Base-by-base conservation (phyloP, 2,888 invertebrate species). In the Cerastis rubricosa region DNA sequence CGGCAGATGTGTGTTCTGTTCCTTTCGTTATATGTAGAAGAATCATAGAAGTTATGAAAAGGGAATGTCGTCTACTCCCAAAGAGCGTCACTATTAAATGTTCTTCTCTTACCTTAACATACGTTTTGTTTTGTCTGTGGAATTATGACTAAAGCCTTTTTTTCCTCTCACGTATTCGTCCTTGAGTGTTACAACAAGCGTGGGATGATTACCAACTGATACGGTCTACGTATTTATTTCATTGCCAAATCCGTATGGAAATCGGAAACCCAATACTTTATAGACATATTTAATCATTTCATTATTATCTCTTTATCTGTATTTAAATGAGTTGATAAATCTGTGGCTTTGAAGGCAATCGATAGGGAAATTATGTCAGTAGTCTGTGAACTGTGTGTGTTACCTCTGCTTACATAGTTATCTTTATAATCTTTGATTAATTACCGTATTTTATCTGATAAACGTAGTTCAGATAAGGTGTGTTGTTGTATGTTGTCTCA, bases 381-480 rank as follows among this genome's bases (percentile, higher is more conserved):
- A 35, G 65, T 65, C 54, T 59, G 35, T 71, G 67, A 63, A 61
- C 35, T 22, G 25, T 35, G 47, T 45, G 35, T 51, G 59, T 29
- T 71, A 49, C 47, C 54, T 74, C 29, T 35, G 54, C 61, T 49
- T 59, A 78, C 71, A 73, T 9, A 57, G 75, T 51, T 84, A 89
- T 85, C 86, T 86, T 71, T 80, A 83, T 81, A 83, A 74, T 75
- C 61, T 84, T 89, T 86, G 85, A 89, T 89, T 87, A 89, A 89
- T 89, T 88, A 81, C 80, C 67, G 35, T 83, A 80, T 81, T 85
- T 87, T 87, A 87, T 86, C 87, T 78, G 73, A 79, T 85, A 85
- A 68, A 54, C 78, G 74, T 81, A 80, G 74, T 77, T 59, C 61
- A 81, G 89, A 89, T 89, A 89, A 89, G 72, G 14, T 64, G 70